A percentile compares a stretch with the other conserved stretches of the same genome.
Conservation (phyloP, 1,140 invertebrate genomes). For the Uloborus diversus region DNA sequence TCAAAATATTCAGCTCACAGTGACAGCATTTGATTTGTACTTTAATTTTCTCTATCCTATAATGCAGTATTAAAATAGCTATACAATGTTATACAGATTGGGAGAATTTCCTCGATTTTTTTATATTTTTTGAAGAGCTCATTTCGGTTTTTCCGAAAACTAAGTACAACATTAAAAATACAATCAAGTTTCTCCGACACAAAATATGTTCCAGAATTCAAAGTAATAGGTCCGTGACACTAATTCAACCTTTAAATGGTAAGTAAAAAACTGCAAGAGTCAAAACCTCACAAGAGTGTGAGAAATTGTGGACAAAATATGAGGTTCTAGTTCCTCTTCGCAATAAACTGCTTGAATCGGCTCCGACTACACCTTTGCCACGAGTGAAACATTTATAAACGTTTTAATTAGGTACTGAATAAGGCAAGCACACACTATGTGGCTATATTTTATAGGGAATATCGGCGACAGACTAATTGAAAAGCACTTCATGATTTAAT, state of each 20-base stretch:
- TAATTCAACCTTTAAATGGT: background rate
- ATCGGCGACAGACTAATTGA: conserved; percentile 32
- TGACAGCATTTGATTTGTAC: conserved; percentile 50
- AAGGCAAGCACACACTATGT: conserved; percentile 52
- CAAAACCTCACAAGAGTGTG: background rate
- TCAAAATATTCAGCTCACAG: conserved; percentile 24
- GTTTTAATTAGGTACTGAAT: conserved; percentile 52
- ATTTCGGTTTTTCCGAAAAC: background rate
- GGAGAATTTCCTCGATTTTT: too few species aligned
- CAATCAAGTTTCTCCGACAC: background rate
- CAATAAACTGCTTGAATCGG: background rate
- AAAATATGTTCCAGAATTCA: background rate
- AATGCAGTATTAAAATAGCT: conserved; percentile 53
- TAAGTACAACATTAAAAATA: background rate
- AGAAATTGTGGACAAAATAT: background rate
- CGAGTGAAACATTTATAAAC: conserved; percentile 9
- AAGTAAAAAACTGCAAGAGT: background rate
- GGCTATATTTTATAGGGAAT: conserved; percentile 48
- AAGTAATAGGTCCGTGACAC: background rate
- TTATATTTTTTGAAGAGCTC: too few species aligned
- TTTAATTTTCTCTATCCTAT: conserved; percentile 34
- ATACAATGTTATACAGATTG: background rate
- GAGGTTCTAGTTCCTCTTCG: background rate
- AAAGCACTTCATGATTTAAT: conserved; percentile 32
- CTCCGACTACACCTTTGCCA: conserved; percentile 3